These are phyloP conservation scores for Ibycter americanus DNA, from an alignment of 2,797 vertebrate genomes.

Conservation along the genomic window DNA sequence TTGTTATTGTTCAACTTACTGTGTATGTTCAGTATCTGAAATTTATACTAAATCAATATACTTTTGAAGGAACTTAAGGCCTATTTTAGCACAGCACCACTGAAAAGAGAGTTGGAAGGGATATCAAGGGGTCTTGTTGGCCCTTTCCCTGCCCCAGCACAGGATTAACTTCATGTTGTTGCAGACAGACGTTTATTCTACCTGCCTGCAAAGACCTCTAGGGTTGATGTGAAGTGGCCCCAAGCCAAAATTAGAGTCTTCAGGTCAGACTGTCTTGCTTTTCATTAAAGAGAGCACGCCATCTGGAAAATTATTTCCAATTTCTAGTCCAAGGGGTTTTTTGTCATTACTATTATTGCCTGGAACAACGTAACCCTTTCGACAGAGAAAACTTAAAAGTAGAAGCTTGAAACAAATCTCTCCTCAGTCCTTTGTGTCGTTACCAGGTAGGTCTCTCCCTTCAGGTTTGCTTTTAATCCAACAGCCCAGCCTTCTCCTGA, in stretches of 20 bases:
- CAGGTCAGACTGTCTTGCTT: background rate
- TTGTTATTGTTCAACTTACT: background rate
- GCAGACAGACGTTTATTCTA: background rate
- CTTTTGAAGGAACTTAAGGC: background rate
- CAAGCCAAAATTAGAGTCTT: background rate
- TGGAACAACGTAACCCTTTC: background rate
- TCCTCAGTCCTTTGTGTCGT: background rate
- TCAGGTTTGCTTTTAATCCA: background rate
- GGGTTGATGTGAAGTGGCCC: background rate
- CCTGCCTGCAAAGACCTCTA: background rate
- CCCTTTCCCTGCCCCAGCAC: background rate
- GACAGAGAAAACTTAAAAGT: background rate
- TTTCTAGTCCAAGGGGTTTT: background rate
- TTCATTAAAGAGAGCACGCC: background rate
- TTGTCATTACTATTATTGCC: background rate
- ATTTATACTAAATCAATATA: background rate
- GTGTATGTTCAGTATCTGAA: background rate
- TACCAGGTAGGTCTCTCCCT: background rate
- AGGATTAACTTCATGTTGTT: background rate
- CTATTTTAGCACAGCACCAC: background rate
- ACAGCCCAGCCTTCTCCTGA: background rate
- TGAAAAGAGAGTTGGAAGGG: background rate
- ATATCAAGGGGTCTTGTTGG: background rate
- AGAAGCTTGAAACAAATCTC: background rate
- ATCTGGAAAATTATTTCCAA: conserved; percentile 11